Evolutionary conservation across 2,797 vertebrate genomes (phyloP), one percentile per base, ranked within the genome.

Genomic region (Meriones psammophilus): DNA sequence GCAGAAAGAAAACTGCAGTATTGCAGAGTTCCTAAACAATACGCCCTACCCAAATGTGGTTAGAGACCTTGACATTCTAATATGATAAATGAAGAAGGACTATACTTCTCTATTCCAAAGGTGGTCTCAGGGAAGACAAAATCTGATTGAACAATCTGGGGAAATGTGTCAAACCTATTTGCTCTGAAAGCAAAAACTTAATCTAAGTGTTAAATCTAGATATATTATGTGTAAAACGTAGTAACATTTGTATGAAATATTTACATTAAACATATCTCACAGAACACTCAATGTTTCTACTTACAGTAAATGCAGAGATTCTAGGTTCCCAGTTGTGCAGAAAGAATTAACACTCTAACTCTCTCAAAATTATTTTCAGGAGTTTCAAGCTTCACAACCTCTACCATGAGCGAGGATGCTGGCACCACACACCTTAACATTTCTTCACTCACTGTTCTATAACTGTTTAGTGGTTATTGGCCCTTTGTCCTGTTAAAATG

Each of bases 1-100:
- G 33, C 5, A 64, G 46, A 39, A 97, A 84, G 62, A 97, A 64
- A 90, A 94, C 97, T 69, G 94, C 96, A 93, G 4, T 66, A 10
- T 81, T 92, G 1, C 56, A 95, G 2, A 84, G 64, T 78, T 85
- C 68, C n/a, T 89, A 69, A 8, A 94, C 94, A 92, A 94, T 71
- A 64, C 8, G 62, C 5, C 28, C 8, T 58, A 91, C 78, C 24
- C 74, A 94, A 95, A 92, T 18, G 66, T 78, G 22, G n/a, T 83
- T 89, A 92, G 76, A 95, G 64, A 92, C 7, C 24, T 92, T 84
- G 46, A 68, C 20, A 95, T 74, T 94, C 58, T 68, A 92, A 85
- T 81, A 94, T 88, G 60, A 84, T 95, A 88, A 94, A 74, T 84
- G 22, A 95, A 89, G 50, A 60, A 66, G 50, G 36, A 56, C 39